Conservation (phyloP, 2,113 vertebrate genomes). For the Phrynosoma blainvillii region DNA sequence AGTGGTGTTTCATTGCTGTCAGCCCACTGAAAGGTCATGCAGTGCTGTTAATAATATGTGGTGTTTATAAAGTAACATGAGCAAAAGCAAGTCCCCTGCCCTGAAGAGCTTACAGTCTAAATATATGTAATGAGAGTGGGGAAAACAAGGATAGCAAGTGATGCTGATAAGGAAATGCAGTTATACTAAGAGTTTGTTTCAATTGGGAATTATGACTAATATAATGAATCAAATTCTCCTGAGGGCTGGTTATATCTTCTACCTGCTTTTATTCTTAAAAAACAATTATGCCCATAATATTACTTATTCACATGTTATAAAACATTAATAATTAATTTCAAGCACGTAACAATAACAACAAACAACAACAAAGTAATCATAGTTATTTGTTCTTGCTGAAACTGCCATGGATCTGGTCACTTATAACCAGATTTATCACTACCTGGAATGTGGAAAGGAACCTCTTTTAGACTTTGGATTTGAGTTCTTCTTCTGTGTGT, state of each 20-base stretch:
- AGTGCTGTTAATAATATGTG: background rate
- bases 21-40: background rate
- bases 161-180: background rate
- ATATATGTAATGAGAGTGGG: background rate
- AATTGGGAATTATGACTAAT: background rate
- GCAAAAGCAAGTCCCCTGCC: constrained; percentile 8
- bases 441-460: background rate
- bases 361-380: too few species aligned
- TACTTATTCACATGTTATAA: background rate
- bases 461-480: background rate
- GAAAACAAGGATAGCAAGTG: background rate
- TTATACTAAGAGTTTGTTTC: background rate
- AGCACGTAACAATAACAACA: background rate
- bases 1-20: too few species aligned
- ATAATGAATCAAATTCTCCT: background rate
- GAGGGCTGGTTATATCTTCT: background rate
- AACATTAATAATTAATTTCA: background rate
- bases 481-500: background rate
- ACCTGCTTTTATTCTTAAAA: background rate
- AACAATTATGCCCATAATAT: background rate
- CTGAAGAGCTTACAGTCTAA: constrained; percentile 12
- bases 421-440: background rate
- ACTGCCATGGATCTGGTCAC: background rate
- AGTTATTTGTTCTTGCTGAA: background rate
- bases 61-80: background rate